A percentile compares a stretch with the other conserved stretches of the same genome.
Conservation (phyloP, 2,797 vertebrate species). For the Eremophila alpestris region DNA sequence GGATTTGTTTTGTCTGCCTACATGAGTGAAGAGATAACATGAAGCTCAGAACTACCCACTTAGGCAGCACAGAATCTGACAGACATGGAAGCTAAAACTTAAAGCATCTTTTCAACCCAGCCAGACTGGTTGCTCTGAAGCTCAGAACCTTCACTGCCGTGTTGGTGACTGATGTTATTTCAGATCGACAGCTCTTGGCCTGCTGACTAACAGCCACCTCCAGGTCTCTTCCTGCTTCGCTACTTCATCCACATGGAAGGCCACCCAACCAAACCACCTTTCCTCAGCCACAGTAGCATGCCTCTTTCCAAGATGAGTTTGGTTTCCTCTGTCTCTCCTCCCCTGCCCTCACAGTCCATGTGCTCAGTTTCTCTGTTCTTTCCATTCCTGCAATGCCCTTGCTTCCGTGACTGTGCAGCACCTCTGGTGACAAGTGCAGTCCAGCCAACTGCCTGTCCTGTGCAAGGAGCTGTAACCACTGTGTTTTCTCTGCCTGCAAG, state of each 20-base stretch:
- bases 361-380: neutral
- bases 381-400: neutral
- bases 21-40: neutral
- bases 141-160: neutral
- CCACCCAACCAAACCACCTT: neutral
- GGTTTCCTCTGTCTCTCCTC: neutral
- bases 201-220: neutral
- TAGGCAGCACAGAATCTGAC: neutral
- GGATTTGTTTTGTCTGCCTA: neutral
- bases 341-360: neutral
- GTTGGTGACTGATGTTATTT: neutral
- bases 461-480: no score
- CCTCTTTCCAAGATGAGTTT: neutral
- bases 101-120: neutral
- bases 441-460: neutral
- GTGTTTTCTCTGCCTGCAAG: neutral
- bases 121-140: neutral
- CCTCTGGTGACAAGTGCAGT: accelerated
- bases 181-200: neutral
- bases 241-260: neutral
- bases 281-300: neutral
- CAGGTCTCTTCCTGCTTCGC: neutral
- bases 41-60: neutral
- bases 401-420: neutral
- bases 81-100: neutral